Percentiles rank a stretch among this genome's conserved stretches.
Evolutionary conservation across 2,797 vertebrate genomes (phyloP).

Genomic region (Dromococcyx pavoninus): DNA sequence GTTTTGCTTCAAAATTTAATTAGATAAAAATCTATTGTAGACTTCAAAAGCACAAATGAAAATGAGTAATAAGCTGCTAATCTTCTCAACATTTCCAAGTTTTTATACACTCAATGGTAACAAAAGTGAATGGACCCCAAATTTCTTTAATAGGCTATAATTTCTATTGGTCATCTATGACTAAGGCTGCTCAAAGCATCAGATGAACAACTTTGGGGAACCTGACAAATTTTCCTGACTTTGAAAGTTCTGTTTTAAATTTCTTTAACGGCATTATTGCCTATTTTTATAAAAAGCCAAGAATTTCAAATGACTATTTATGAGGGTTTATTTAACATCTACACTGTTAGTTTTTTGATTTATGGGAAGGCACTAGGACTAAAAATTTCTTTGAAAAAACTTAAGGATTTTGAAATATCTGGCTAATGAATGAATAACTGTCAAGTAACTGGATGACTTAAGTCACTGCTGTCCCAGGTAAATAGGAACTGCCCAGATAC

Average conservation of each 20-base stretch:
- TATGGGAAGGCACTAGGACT: fast-evolving
- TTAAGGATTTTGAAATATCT: not conserved
- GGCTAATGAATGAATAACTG: not conserved
- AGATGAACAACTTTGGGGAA: not conserved
- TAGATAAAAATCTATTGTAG: not conserved
- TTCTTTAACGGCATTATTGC: not conserved
- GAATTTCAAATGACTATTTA: not conserved
- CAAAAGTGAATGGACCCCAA: not conserved
- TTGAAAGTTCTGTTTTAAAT: not conserved
- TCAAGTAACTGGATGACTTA: not conserved
- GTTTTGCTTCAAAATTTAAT: not conserved
- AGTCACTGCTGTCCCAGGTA: slow-evolving; percentile 30
- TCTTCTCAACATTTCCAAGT: not conserved
- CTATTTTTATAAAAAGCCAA: not conserved
- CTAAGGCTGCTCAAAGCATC: not conserved
- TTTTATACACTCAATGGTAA: not conserved
- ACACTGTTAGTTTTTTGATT: not conserved
- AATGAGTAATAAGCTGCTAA: slow-evolving; percentile 11
- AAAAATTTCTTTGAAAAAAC: not conserved
- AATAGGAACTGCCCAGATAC: slow-evolving; percentile 49
- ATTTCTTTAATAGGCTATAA: not conserved
- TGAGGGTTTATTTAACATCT: not conserved
- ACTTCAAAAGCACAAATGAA: not conserved
- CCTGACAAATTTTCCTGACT: not conserved
- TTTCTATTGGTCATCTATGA: not conserved